These are phyloP conservation scores for Rousettus leschenaultii DNA, from an alignment of 2,113 vertebrate genomes.

Conservation along the genomic window DNA sequence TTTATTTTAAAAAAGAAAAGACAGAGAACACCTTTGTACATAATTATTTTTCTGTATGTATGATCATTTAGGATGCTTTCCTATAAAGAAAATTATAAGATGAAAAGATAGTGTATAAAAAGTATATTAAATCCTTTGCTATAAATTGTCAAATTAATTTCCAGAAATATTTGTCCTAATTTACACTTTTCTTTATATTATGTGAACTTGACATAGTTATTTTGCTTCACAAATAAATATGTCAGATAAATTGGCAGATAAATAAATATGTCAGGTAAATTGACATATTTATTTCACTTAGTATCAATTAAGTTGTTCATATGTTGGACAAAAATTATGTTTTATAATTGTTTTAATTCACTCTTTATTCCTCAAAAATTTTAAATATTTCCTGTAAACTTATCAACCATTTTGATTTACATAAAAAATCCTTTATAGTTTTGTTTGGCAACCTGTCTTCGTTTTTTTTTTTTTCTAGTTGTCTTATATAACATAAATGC, in stretches of 20 bases:
- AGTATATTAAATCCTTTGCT: not conserved
- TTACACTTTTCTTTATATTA: not conserved
- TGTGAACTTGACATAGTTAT: not conserved
- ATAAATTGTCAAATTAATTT: not conserved
- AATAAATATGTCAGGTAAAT: not conserved
- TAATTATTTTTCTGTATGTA: not conserved
- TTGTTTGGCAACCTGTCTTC: not conserved
- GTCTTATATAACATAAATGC: not conserved
- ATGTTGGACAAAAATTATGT: not conserved
- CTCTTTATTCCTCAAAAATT: not conserved
- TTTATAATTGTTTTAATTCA: not conserved
- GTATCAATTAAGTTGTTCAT: not conserved
- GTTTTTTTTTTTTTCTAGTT: not conserved
- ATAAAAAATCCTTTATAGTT: not conserved
- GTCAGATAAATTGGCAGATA: not conserved
- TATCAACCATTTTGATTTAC: not conserved
- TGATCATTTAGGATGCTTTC: not conserved
- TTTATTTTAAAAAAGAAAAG: not conserved
- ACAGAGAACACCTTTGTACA: not conserved
- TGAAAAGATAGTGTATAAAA: not conserved
- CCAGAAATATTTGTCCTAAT: not conserved
- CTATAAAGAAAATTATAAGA: not conserved
- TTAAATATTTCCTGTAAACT: not conserved
- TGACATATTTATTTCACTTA: not conserved
- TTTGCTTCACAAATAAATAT: conserved; percentile 4